A percentile compares a stretch with the other conserved stretches of the same genome.
phyloP scores from a whole-genome alignment of 2,113 vertebrate species.

The Oophaga pumilio region DNA sequence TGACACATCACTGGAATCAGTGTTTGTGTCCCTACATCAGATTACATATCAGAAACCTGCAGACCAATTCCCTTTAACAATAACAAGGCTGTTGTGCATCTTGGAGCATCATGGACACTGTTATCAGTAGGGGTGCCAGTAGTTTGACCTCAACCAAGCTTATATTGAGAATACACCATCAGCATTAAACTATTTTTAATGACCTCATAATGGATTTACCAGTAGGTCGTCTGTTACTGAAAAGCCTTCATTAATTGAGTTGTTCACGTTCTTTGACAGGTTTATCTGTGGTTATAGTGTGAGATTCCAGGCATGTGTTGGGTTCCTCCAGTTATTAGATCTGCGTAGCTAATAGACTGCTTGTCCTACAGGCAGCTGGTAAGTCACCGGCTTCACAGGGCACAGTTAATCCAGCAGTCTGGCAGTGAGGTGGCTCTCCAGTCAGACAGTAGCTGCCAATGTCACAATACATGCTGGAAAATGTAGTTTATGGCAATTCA shows the following conservation, averaged over 20 bases:
- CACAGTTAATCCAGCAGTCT: slow-evolving; percentile 15
- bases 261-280: background rate
- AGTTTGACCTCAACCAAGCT: no score
- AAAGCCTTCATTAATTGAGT: background rate
- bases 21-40: no score
- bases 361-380: background rate
- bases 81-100: no score
- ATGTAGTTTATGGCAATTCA: background rate
- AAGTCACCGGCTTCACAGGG: background rate
- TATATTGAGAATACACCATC: no score
- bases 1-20: no score
- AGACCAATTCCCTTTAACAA: no score
- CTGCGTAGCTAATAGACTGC: background rate
- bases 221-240: background rate
- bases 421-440: background rate
- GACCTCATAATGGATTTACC: background rate
- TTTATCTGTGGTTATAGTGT: background rate
- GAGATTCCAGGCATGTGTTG: background rate
- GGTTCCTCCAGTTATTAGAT: background rate
- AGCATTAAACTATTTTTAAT: no score
- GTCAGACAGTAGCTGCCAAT: background rate
- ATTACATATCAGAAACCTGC: no score
- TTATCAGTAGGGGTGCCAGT: no score
- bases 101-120: no score
- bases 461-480: background rate